Conservation (phyloP, 37 sponge, comb jelly and placozoan species). For the Haliclona indistincta region DNA sequence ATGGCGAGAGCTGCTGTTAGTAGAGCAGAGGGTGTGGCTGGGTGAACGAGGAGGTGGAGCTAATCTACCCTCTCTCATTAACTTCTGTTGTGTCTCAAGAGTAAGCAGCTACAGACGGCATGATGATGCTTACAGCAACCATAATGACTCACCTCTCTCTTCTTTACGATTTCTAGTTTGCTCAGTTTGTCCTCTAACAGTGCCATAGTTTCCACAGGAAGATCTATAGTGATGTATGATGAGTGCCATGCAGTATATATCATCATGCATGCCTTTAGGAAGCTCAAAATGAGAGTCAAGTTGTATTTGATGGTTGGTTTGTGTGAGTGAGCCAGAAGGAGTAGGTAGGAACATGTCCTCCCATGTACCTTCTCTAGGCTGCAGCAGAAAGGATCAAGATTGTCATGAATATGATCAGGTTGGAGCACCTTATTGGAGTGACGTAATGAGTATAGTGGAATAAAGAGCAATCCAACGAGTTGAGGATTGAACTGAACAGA, state of each 20-base stretch:
- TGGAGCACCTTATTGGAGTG: slow-evolving; percentile 61
- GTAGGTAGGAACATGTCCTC: slow-evolving; percentile 17
- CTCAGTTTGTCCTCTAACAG: slow-evolving; percentile 43
- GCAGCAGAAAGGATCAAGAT: not conserved
- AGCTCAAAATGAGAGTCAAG: slow-evolving; percentile 57
- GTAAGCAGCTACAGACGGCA: too few species aligned
- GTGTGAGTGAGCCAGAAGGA: not conserved
- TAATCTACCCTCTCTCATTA: too few species aligned
- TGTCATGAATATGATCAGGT: not conserved
- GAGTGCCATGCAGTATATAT: too few species aligned
- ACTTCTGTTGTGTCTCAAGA: too few species aligned
- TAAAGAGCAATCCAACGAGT: slow-evolving; percentile 16
- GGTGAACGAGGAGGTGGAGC: too few species aligned
- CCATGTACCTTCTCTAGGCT: slow-evolving; percentile 19
- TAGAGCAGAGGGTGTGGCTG: too few species aligned
- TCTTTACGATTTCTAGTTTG: slow-evolving; percentile 24
- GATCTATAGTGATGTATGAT: slow-evolving; percentile 20
- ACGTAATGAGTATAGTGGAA: slow-evolving; percentile 36
- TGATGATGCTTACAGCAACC: too few species aligned
- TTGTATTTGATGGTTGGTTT: slow-evolving; percentile 28
- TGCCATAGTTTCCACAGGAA: slow-evolving; percentile 21
- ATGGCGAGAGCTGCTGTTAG: too few species aligned
- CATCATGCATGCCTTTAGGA: slow-evolving; percentile 20
- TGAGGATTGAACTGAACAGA: not conserved
- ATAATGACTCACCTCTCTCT: slow-evolving; percentile 44